These are phyloP conservation scores for Mionectes olivaceus DNA, from an alignment of 2,797 vertebrate genomes.

Conservation along the genomic window DNA sequence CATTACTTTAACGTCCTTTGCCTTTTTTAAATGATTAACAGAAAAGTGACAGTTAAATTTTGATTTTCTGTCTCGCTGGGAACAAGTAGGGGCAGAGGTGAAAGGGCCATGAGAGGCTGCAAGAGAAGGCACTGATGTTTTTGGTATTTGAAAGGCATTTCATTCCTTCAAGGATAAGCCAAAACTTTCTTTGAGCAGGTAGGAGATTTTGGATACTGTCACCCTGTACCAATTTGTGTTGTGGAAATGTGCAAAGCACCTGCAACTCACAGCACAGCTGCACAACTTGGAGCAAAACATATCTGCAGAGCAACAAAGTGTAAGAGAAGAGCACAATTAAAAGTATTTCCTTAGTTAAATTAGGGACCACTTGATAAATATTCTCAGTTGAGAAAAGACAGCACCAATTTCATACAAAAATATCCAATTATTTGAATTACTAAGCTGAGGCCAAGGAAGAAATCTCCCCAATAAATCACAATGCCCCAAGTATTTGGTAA, in stretches of 20 bases:
- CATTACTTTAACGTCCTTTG: background rate
- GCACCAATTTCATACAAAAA: background rate
- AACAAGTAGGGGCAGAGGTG: background rate
- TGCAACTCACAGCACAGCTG: no score
- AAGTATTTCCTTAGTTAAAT: no score
- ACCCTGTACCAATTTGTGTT: no score
- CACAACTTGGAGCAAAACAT: no score
- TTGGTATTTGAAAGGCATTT: background rate
- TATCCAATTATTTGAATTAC: background rate
- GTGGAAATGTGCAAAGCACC: no score
- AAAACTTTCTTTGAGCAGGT: background rate
- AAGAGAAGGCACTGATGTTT: background rate
- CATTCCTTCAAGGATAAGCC: background rate
- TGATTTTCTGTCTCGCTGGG: background rate
- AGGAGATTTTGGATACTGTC: no score
- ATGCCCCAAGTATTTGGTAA: background rate
- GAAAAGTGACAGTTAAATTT: background rate
- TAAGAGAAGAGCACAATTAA: no score
- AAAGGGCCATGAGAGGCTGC: background rate
- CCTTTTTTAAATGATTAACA: background rate
- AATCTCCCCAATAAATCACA: background rate
- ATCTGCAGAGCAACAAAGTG: no score
- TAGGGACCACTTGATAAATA: background rate
- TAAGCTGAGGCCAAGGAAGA: background rate
- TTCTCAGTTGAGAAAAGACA: background rate